Evolutionary conservation across 2,888 invertebrate species (phyloP).

Genomic region (Crematogaster levior): DNA sequence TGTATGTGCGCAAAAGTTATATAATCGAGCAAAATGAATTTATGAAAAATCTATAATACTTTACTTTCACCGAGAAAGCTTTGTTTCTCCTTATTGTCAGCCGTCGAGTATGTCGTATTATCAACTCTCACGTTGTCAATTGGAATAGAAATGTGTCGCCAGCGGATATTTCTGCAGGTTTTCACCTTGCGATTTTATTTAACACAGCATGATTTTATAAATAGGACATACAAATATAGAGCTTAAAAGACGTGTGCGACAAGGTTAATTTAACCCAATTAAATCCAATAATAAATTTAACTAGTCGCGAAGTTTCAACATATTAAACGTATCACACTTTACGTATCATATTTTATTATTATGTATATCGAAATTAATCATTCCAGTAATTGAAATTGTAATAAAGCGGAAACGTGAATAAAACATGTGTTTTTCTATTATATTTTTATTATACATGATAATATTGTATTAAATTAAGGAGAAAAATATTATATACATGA

Average conservation of each 20-base stretch:
- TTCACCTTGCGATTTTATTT: slow-evolving; percentile 36
- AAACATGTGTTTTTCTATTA: not conserved
- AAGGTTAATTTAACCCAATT: slow-evolving; percentile 41
- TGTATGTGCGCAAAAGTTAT: too few relatives aligned
- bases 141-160: slow-evolving; percentile 36
- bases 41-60: slow-evolving; percentile 12
- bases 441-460: not conserved
- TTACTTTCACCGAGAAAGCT: slow-evolving; percentile 19
- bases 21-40: not conserved
- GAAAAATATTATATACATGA: not conserved
- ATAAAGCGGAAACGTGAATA: not conserved
- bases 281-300: slow-evolving; percentile 4
- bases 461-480: not conserved
- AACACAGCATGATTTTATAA: slow-evolving; percentile 22
- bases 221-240: slow-evolving; percentile 25
- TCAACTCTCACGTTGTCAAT: slow-evolving; percentile 13
- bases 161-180: slow-evolving; percentile 18
- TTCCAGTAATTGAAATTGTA: not conserved
- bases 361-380: not conserved
- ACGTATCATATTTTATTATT: not conserved
- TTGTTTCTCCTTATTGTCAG: slow-evolving; percentile 7
- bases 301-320: not conserved
- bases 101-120: not conserved
- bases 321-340: not conserved
- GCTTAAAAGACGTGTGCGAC: not conserved